Percentiles rank a stretch among this genome's conserved stretches.
phyloP scores from a whole-genome alignment of 1,140 invertebrate genomes.

The Penaeus vannamei region DNA sequence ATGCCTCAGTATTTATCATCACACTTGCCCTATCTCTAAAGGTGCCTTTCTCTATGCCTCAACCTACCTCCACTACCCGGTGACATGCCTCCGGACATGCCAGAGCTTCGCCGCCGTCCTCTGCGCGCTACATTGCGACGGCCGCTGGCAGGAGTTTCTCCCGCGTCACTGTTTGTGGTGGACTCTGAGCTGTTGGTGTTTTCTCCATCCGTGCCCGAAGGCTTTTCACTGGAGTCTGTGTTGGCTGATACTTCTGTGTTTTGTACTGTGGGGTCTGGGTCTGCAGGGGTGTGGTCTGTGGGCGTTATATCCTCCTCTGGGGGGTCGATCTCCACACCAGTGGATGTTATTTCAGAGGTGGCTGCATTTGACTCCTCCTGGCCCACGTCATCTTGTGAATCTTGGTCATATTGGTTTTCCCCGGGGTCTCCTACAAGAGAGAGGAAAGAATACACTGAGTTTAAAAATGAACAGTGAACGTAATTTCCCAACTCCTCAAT shows the following conservation, averaged over 20 bases:
- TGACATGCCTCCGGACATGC: constrained; percentile 1
- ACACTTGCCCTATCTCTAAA: neutral
- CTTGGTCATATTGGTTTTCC: neutral
- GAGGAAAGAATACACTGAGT: too few relatives aligned
- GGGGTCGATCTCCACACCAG: neutral
- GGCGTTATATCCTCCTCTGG: constrained; percentile 43
- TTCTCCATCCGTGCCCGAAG: constrained; percentile 5
- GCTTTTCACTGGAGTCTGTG: constrained; percentile 9
- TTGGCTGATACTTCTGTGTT: neutral
- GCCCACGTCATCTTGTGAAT: neutral
- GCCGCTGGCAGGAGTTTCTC: neutral
- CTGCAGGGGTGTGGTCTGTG: constrained; percentile 43
- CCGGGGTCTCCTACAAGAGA: too few relatives aligned
- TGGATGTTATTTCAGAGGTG: too few relatives aligned
- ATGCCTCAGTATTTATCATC: neutral
- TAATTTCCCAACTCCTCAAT: too few relatives aligned
- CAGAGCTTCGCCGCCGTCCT: neutral
- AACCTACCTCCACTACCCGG: constrained; percentile 2
- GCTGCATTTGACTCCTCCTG: neutral
- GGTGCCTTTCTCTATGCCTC: too few relatives aligned
- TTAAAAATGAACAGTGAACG: too few relatives aligned
- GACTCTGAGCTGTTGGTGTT: constrained; percentile 56
- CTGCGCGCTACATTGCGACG: constrained; percentile 44
- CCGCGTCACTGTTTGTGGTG: constrained; percentile 36
- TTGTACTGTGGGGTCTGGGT: neutral